Base-by-base conservation (phyloP, 2,888 invertebrate species). In the Latheticus oryzae region DNA sequence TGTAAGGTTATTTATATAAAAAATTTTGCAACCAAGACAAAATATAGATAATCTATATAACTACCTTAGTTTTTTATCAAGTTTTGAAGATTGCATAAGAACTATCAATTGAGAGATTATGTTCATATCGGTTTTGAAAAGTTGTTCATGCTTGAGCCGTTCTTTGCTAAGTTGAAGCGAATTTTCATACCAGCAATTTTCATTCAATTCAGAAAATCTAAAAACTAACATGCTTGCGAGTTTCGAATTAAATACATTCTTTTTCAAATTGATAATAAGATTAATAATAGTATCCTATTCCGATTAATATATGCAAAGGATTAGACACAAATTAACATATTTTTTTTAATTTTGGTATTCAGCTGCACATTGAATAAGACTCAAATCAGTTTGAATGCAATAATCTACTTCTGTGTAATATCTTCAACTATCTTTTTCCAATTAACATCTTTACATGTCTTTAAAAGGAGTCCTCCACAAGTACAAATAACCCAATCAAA, bases 111-210 rank as follows among this genome's bases (percentile, higher is more conserved):
- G 32, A 90, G 90, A 73, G 90, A 91, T 72, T 89, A 88, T 73
- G 85, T 92, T 4, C 80, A 91, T 81, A 87, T 91, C 50, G 91
- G 93, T 73, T 84, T 93, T 64, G 86, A 86, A 40, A 90, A 89
- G 74, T 91, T 93, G 92, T 89, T 89, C 67, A 91, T 93, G 90
- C 87, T 89, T 0, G 91, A 91, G 74, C 93, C 93, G 0, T 92
- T 91, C 77, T 91, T 89, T 71, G 91, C 91, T 0, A 89, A 90
- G 69, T 75, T 93, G 13, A 78, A 89, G 28, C 81, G 93, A 26
- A 86, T 85, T 0, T 90, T 90, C 72, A 84, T 83, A 51, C 91
- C 93, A 1, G 91, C 87, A 0, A 70, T 91, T 28, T 91, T 90
- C 87, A 67, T 89, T 61, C 90, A 91, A 66, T 81, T 85, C 61